Conservation (phyloP, 2,113 vertebrate genomes). For the Nyctibius bracteatus region DNA sequence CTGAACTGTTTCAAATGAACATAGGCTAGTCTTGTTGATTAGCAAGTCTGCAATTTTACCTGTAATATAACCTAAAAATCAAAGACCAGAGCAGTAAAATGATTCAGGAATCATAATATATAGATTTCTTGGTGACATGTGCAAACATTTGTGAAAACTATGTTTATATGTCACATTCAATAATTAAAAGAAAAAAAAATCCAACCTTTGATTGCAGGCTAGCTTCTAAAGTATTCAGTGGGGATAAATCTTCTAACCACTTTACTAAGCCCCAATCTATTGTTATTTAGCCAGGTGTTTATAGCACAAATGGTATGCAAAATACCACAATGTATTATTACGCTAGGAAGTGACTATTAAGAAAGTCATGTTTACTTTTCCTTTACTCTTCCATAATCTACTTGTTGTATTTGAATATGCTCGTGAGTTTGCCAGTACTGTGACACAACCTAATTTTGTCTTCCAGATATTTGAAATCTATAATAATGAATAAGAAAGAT, state of each 20-base stretch:
- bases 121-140: not conserved
- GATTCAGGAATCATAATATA: not conserved
- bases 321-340: not conserved
- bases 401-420: not conserved
- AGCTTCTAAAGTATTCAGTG: not conserved
- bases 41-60: not conserved
- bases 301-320: not conserved
- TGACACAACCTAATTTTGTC: not conserved
- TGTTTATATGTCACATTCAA: not conserved
- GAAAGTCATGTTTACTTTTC: not conserved
- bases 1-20: not conserved
- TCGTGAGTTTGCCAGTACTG: not conserved
- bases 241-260: not conserved
- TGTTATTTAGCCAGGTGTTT: not conserved
- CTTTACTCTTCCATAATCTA: not conserved
- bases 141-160: not conserved
- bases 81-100: not conserved
- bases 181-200: not conserved
- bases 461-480: not conserved
- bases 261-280: not conserved
- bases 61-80: not conserved
- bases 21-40: not conserved
- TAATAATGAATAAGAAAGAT: not conserved
- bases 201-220: not conserved
- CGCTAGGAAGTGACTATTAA: not conserved